Evolutionary conservation across 2,888 invertebrate species (phyloP).

Genomic region (Papilio elwesi): DNA sequence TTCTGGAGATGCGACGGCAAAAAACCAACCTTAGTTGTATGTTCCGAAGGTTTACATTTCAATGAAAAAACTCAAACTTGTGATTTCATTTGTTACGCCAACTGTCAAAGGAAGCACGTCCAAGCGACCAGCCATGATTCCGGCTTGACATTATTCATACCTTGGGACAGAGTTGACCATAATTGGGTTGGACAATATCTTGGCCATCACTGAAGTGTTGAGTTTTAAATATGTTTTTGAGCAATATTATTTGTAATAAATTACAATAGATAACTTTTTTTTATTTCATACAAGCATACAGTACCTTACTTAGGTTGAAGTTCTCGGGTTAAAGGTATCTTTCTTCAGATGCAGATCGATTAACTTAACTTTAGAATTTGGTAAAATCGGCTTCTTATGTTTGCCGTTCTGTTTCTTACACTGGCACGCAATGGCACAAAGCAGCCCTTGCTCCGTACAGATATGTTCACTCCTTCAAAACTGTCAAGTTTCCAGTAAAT

Average conservation of each 20-base stretch:
- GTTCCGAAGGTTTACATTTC: slow-evolving; percentile 72
- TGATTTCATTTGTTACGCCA: slow-evolving; percentile 67
- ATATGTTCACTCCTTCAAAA: too few relatives aligned
- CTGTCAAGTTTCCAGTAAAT: too few relatives aligned
- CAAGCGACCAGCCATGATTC: slow-evolving; percentile 52
- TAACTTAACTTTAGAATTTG: too few relatives aligned
- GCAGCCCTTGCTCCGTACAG: too few relatives aligned
- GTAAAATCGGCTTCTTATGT: too few relatives aligned
- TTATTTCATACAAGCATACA: neutral
- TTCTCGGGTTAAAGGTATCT: too few relatives aligned
- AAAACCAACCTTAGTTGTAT: slow-evolving; percentile 52
- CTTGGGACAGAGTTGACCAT: slow-evolving; percentile 58
- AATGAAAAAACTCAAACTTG: slow-evolving; percentile 63
- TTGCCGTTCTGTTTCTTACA: too few relatives aligned
- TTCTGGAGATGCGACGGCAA: slow-evolving; percentile 55
- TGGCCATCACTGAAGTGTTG: neutral
- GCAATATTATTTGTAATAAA: neutral
- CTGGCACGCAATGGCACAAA: too few relatives aligned
- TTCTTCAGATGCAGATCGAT: too few relatives aligned
- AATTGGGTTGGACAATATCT: slow-evolving; percentile 36
- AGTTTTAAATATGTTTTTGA: neutral
- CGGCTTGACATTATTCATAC: slow-evolving; percentile 62
- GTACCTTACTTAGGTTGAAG: too few relatives aligned
- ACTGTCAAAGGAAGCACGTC: slow-evolving; percentile 54
- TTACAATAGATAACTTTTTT: neutral